Percentiles rank a stretch among this genome's conserved stretches.
These are phyloP conservation scores for Chrysochloris asiatica DNA, from an alignment of 2,113 vertebrate genomes.

Conservation along the genomic window DNA sequence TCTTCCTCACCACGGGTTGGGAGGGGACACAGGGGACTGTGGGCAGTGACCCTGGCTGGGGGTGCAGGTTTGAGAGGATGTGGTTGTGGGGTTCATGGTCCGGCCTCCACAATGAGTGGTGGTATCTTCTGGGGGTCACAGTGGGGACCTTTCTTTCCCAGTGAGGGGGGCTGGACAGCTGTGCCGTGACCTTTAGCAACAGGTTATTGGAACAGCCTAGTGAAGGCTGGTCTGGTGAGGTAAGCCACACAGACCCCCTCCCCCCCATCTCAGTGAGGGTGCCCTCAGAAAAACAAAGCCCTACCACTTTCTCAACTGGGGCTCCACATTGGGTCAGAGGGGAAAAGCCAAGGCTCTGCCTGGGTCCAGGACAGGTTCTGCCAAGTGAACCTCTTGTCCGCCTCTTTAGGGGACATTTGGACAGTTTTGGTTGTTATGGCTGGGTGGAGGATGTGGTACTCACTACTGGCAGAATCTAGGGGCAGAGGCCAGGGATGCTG, in stretches of 20 bases:
- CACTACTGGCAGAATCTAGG: not conserved
- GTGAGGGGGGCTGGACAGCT: not conserved
- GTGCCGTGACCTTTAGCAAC: accelerated
- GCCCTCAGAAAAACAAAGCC: not conserved
- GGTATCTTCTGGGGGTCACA: not conserved
- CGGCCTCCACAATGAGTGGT: not conserved
- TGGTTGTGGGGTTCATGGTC: not conserved
- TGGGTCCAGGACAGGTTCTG: not conserved
- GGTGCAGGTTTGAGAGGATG: not conserved
- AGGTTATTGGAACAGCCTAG: not conserved
- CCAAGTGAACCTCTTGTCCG: not conserved
- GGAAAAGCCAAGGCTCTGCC: not conserved
- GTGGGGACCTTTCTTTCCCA: accelerated
- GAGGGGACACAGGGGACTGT: no score
- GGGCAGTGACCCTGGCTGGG: not conserved
- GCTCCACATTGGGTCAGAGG: not conserved
- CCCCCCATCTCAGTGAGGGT: not conserved
- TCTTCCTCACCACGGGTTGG: accelerated
- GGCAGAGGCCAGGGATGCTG: not conserved
- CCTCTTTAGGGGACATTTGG: not conserved
- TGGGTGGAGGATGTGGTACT: not conserved
- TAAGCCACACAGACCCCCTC: no score
- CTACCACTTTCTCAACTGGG: not conserved
- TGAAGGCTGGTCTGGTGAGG: not conserved
- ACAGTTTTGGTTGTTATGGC: not conserved